These are phyloP conservation scores for Pterois miles DNA, from an alignment of 2,797 vertebrate genomes.

Conservation along the genomic window DNA sequence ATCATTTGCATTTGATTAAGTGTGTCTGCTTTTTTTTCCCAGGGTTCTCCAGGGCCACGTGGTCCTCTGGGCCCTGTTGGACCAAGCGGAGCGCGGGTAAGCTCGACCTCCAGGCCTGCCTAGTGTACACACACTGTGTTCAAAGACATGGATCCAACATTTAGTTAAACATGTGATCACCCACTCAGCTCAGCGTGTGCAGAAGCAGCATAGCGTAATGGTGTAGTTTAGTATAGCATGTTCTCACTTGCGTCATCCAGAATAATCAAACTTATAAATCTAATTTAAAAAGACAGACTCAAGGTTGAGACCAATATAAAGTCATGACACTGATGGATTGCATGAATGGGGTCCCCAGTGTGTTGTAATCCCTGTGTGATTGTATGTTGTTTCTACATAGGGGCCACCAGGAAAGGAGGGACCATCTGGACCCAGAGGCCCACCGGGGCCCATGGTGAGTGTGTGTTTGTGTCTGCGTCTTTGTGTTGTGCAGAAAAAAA, in stretches of 20 bases:
- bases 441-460: slow-evolving; percentile 92
- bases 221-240: slow-evolving; percentile 5
- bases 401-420: slow-evolving; percentile 98
- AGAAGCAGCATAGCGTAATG: neutral
- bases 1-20: slow-evolving; percentile 62
- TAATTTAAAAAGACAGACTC: slow-evolving; percentile 38
- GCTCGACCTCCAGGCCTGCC: slow-evolving; percentile 44
- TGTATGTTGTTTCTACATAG: slow-evolving; percentile 80
- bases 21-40: slow-evolving; percentile 68
- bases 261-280: slow-evolving; percentile 12
- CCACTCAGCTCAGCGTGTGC: slow-evolving; percentile 8
- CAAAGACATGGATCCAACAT: slow-evolving; percentile 47
- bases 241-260: slow-evolving; percentile 45
- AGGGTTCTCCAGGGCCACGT: slow-evolving; percentile 91
- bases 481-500: slow-evolving; percentile 34
- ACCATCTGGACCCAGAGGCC: slow-evolving; percentile 94
- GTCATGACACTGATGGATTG: slow-evolving; percentile 66
- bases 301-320: slow-evolving; percentile 35
- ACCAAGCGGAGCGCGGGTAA: slow-evolving; percentile 93
- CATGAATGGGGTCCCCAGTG: slow-evolving; percentile 49
- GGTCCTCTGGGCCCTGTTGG: slow-evolving; percentile 92
- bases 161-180: slow-evolving; percentile 36
- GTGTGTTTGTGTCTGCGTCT: slow-evolving; percentile 20
- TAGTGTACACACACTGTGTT: slow-evolving; percentile 25
- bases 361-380: slow-evolving; percentile 65